A percentile compares a stretch with the other conserved stretches of the same genome.
These are phyloP conservation scores for Spongilla lacustris DNA, from an alignment of 37 sponge, comb jelly and placozoan species.

Conservation along the genomic window DNA sequence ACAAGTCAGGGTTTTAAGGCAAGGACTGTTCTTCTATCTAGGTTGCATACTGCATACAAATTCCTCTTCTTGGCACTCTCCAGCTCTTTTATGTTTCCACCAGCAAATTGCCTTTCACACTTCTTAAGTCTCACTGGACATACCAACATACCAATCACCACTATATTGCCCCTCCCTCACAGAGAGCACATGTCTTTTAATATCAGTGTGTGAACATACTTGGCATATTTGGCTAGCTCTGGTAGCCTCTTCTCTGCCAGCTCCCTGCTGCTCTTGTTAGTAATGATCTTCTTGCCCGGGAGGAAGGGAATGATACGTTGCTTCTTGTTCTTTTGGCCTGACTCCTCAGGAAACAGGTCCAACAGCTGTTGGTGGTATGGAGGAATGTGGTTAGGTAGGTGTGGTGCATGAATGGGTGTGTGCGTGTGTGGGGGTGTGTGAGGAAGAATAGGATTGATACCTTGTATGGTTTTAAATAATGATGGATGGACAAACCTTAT, in stretches of 20 bases:
- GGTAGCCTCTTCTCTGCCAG: constrained; percentile 83
- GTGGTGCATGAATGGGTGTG: neutral
- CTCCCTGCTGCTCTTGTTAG: constrained; percentile 68
- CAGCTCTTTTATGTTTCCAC: too few relatives aligned
- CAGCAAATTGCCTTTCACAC: too few relatives aligned
- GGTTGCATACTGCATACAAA: too few relatives aligned
- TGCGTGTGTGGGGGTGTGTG: neutral
- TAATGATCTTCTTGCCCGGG: constrained; percentile 79
- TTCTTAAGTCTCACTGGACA: too few relatives aligned
- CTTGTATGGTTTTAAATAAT: neutral
- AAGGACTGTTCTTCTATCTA: too few relatives aligned
- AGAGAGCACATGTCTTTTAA: neutral
- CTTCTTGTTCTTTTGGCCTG: constrained; percentile 80
- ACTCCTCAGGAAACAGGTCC: constrained; percentile 83
- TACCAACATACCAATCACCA: too few relatives aligned
- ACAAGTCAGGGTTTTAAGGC: too few relatives aligned
- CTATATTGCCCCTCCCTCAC: too few relatives aligned
- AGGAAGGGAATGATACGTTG: constrained; percentile 82
- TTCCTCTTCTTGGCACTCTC: too few relatives aligned
- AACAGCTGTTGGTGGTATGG: constrained; percentile 50
- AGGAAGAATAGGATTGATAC: neutral
- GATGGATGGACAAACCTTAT: constrained; percentile 48
- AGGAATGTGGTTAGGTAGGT: neutral
- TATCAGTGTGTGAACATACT: constrained; percentile 22
- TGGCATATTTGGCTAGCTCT: constrained; percentile 70